Conservation (phyloP, 2,797 vertebrate species). For the Argya squamiceps region DNA sequence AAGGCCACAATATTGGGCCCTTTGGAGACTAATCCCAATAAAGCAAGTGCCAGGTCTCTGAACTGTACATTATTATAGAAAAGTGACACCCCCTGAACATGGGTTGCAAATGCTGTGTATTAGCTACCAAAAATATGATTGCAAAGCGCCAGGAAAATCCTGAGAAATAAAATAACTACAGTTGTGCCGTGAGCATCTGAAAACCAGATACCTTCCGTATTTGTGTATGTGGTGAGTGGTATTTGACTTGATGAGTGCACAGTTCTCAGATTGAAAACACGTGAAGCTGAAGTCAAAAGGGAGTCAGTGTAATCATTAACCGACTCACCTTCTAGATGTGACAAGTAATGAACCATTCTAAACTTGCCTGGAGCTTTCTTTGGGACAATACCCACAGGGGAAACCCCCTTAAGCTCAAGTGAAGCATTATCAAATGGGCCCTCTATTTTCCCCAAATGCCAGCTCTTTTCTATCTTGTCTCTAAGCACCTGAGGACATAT, state of each 20-base stretch:
- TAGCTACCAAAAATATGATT: background rate
- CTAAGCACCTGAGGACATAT: constrained; percentile 70
- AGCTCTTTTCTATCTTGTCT: constrained; percentile 64
- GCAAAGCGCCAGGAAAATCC: background rate
- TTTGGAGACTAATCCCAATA: background rate
- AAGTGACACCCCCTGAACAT: background rate
- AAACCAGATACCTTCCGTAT: background rate
- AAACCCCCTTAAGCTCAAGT: constrained; percentile 65
- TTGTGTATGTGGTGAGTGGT: background rate
- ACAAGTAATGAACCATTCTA: constrained; percentile 72
- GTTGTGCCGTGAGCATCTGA: background rate
- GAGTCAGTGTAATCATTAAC: constrained; percentile 66
- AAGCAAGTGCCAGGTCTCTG: background rate
- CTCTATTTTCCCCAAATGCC: constrained; percentile 43
- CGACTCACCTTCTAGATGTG: constrained; percentile 75
- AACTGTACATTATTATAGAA: background rate
- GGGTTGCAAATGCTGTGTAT: background rate
- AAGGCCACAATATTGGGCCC: background rate
- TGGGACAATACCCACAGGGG: constrained; percentile 73
- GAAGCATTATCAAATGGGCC: constrained; percentile 74
- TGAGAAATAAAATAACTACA: background rate
- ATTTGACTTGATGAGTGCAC: background rate
- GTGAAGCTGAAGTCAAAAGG: constrained; percentile 50
- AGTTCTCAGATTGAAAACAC: constrained; percentile 2
- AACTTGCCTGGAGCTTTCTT: constrained; percentile 79